Evolutionary conservation across 30 jellyfish, hydroid and myxozoan genomes (phyloP).

Genomic region (Catostylus mosaicus): DNA sequence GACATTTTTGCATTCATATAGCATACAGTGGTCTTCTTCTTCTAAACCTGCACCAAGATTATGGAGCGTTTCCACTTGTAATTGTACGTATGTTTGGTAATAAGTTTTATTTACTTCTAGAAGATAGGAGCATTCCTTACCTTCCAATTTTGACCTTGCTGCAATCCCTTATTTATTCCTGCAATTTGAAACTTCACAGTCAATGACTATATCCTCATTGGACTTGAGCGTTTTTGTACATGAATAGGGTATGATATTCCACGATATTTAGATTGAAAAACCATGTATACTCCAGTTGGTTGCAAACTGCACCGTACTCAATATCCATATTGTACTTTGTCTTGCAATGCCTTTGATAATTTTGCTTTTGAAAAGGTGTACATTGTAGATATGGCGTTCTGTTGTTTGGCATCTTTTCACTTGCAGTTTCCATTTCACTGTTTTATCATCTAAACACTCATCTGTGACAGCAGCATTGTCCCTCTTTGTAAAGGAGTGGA

Average conservation of each 20-base stretch:
- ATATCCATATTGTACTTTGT: background rate
- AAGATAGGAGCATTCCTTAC: conserved; percentile 40
- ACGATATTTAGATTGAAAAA: conserved; percentile 5
- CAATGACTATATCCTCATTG: background rate
- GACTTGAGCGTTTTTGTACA: conserved; percentile 20
- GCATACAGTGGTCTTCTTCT: too few relatives aligned
- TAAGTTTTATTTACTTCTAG: conserved; percentile 26
- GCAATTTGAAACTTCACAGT: conserved; percentile 26
- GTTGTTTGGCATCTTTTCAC: background rate
- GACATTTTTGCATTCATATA: too few relatives aligned
- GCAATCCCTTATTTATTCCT: conserved; percentile 19
- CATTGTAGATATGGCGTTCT: background rate
- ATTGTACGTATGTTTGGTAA: background rate
- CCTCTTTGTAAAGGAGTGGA: background rate
- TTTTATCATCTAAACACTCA: background rate
- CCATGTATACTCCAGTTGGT: conserved; percentile 43
- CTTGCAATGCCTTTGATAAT: background rate
- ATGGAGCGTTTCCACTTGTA: background rate
- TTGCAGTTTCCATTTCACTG: background rate
- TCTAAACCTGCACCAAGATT: background rate
- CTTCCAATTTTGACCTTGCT: conserved; percentile 26
- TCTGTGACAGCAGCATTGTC: background rate
- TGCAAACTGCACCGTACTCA: conserved; percentile 17
- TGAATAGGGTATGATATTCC: conserved; percentile 45
- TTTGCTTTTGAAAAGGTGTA: background rate